Evolutionary conservation across 2,888 invertebrate genomes (phyloP).

Genomic region (Aricia artaxerxes): DNA sequence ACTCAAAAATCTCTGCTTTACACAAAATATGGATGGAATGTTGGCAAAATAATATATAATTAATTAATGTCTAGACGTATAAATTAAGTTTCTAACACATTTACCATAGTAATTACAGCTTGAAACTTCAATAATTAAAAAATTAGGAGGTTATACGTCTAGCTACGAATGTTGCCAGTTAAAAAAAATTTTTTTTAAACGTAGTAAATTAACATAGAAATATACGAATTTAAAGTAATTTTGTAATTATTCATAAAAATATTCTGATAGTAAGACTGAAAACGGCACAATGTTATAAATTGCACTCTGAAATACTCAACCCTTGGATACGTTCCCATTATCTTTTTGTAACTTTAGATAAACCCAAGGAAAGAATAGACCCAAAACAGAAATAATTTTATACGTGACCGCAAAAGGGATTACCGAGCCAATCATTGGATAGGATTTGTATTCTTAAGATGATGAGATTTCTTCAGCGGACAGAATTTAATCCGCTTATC

Average conservation of each 20-base stretch:
- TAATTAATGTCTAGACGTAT: no score
- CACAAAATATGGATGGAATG: neutral
- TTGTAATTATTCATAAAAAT: neutral
- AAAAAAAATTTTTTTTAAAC: no score
- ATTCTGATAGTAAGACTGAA: neutral
- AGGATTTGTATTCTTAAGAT: conserved; percentile 35
- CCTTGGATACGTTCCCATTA: neutral
- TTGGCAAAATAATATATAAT: no score
- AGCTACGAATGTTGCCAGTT: no score
- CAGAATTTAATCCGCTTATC: conserved; percentile 29
- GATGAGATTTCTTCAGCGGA: conserved; percentile 30
- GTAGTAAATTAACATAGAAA: no score
- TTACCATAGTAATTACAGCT: no score
- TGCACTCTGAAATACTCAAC: neutral
- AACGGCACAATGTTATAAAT: neutral
- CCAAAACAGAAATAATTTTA: conserved; percentile 38
- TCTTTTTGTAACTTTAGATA: neutral
- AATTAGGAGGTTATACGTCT: no score
- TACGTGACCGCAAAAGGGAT: conserved; percentile 42
- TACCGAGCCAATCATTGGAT: conserved; percentile 41
- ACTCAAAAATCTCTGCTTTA: neutral
- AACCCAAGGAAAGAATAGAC: conserved; percentile 22
- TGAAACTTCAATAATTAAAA: no score
- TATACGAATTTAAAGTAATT: no score
- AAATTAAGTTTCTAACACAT: no score